phyloP scores from a whole-genome alignment of 2,888 invertebrate genomes.

The Zootermopsis nevadensis region DNA sequence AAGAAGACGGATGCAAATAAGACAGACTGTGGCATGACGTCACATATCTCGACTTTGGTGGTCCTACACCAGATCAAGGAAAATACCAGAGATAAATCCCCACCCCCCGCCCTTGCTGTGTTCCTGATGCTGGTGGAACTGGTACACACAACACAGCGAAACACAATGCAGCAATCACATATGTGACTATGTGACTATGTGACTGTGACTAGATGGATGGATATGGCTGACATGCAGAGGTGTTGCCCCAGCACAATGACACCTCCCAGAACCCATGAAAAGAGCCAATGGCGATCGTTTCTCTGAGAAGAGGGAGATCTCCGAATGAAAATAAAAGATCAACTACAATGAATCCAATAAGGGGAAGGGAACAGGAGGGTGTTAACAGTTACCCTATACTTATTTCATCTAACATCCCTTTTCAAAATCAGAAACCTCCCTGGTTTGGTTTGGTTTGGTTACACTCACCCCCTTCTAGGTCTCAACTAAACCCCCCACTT shows the following conservation, averaged over 20 bases:
- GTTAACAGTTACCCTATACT: constrained; percentile 21
- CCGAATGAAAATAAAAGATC: not conserved
- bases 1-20: not conserved
- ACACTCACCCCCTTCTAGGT: constrained; percentile 11
- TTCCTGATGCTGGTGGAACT: not conserved
- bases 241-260: constrained; percentile 23
- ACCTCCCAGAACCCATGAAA: constrained; percentile 28
- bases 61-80: not conserved
- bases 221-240: not conserved
- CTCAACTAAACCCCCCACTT: not conserved
- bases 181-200: no score
- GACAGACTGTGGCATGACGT: not conserved
- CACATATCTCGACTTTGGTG: not conserved
- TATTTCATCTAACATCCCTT: constrained; percentile 27
- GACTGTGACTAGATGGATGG: no score
- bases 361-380: not conserved
- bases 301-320: constrained; percentile 18
- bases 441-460: not conserved
- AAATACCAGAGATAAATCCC: not conserved
- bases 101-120: not conserved
- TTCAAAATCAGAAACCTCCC: constrained; percentile 32
- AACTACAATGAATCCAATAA: constrained; percentile 8
- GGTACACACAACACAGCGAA: not conserved
- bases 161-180: constrained; percentile 6
- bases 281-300: constrained; percentile 34